Percentiles rank a stretch among this genome's conserved stretches.
phyloP scores from a whole-genome alignment of 1,140 invertebrate species.

The Asbolus verrucosus region DNA sequence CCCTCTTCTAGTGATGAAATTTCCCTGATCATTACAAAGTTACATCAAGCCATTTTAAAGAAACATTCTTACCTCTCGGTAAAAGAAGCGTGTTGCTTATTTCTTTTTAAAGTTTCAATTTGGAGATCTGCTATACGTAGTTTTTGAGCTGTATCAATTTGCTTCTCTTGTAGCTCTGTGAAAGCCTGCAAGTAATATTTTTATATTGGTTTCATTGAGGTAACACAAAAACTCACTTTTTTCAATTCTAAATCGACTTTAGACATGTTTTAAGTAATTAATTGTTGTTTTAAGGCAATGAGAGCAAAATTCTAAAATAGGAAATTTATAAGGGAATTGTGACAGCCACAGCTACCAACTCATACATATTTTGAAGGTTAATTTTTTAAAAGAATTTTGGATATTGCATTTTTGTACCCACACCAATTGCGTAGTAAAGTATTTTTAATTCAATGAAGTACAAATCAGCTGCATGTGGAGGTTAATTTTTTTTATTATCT shows the following conservation, averaged over 20 bases:
- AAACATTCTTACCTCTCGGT: constrained; percentile 71
- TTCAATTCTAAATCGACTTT: constrained; percentile 64
- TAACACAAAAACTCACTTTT: constrained; percentile 54
- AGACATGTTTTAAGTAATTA: constrained; percentile 57
- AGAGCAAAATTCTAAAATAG: constrained; percentile 36
- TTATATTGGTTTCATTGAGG: neutral
- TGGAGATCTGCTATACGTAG: constrained; percentile 83
- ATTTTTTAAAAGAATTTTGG: too few relatives aligned
- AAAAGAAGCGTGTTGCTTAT: constrained; percentile 77
- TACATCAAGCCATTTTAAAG: constrained; percentile 13
- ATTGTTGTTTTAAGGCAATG: constrained; percentile 18
- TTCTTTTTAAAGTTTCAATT: constrained; percentile 77
- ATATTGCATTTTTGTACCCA: too few relatives aligned
- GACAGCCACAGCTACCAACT: neutral
- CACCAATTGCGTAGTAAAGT: too few relatives aligned
- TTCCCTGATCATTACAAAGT: constrained; percentile 60
- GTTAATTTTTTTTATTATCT: too few relatives aligned
- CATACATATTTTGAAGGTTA: neutral
- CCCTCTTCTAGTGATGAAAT: constrained; percentile 56
- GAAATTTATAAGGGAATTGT: constrained; percentile 26
- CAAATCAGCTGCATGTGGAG: too few relatives aligned
- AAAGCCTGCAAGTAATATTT: constrained; percentile 74
- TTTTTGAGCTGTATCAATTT: constrained; percentile 84
- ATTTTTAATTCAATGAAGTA: too few relatives aligned
- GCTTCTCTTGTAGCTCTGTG: constrained; percentile 84